These are phyloP conservation scores for Beaufortia kweichowensis DNA, from an alignment of 2,113 vertebrate species.

Conservation along the genomic window DNA sequence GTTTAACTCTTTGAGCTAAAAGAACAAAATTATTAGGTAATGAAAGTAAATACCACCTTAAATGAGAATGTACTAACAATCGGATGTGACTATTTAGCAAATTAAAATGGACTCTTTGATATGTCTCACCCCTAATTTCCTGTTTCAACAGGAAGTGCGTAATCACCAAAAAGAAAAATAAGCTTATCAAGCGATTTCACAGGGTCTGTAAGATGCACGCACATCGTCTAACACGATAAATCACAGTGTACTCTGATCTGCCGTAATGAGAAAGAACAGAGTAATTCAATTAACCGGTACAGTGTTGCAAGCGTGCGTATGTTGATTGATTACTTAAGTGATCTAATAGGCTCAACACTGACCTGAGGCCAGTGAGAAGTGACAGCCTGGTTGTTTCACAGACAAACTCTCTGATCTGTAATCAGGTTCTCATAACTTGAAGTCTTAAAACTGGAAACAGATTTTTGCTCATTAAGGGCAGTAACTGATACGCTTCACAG, in stretches of 20 bases:
- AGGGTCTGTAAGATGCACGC: not conserved
- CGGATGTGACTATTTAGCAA: no score
- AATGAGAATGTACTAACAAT: no score
- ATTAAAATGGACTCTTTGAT: no score
- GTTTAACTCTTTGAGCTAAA: not conserved
- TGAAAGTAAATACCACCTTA: no score
- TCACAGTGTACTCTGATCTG: not conserved
- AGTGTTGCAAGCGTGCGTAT: not conserved
- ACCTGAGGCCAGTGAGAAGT: slow-evolving; percentile 26
- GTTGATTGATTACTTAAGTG: slow-evolving; percentile 6
- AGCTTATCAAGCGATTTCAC: no score
- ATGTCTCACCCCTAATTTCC: no score
- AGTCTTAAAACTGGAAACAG: slow-evolving; percentile 32
- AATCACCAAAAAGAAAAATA: no score
- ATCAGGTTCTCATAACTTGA: slow-evolving; percentile 17
- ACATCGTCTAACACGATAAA: slow-evolving; percentile 3
- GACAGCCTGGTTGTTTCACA: not conserved
- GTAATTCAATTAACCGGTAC: slow-evolving; percentile 21
- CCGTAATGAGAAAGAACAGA: not conserved
- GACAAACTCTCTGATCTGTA: slow-evolving; percentile 17
- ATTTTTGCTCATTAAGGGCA: slow-evolving; percentile 25
- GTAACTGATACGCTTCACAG: slow-evolving; percentile 34
- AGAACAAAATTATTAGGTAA: not conserved
- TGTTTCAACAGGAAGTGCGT: no score
- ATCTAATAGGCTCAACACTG: slow-evolving; percentile 21